phyloP scores from a whole-genome alignment of 2,113 vertebrate genomes.

The Pelusios castaneus region DNA sequence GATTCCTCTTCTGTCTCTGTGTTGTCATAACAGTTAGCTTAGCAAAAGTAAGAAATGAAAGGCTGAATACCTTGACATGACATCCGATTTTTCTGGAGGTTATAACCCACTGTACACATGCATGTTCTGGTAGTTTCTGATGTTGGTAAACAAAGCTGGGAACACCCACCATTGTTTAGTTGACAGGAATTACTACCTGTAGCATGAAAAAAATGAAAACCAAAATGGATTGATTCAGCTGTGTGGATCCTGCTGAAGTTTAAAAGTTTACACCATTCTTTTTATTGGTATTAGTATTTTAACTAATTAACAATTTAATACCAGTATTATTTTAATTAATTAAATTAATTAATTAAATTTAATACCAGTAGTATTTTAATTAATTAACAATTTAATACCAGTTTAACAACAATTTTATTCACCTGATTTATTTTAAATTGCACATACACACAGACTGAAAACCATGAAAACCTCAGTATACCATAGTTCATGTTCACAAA shows the following conservation, averaged over 20 bases:
- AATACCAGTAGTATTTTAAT: neutral
- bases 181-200: constrained; percentile 94
- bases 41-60: neutral
- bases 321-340: neutral
- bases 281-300: rapidly evolving
- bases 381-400: neutral
- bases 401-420: neutral
- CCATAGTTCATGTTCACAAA: neutral
- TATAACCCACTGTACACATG: constrained; percentile 94
- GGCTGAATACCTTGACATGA: constrained; percentile 87
- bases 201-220: neutral
- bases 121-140: constrained; percentile 95
- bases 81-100: constrained; percentile 90
- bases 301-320: neutral
- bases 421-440: neutral
- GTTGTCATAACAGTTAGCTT: neutral
- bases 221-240: neutral
- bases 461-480: neutral
- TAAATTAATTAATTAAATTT: no score
- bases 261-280: neutral
- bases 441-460: neutral
- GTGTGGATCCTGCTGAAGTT: neutral
- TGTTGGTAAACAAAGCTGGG: constrained; percentile 95
- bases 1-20: neutral
- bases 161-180: constrained; percentile 94